A percentile compares a stretch with the other conserved stretches of the same genome.
phyloP scores from a whole-genome alignment of 2,888 invertebrate species.

The Epistrophe eligans region DNA sequence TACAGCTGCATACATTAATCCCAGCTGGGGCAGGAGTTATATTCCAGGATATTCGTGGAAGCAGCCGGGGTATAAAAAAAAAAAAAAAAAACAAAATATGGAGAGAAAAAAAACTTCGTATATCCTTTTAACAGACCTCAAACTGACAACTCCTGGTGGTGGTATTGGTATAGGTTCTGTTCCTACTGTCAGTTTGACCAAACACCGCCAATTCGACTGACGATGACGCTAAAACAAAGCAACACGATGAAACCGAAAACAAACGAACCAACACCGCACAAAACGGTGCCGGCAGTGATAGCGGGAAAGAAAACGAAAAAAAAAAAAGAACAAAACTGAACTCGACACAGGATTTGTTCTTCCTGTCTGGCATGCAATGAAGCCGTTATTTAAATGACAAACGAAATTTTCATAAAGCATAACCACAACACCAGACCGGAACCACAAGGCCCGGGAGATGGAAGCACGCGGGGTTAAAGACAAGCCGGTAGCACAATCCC shows the following conservation, averaged over 20 bases:
- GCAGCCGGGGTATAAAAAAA: constrained; percentile 28
- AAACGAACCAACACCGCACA: constrained; percentile 16
- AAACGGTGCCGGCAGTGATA: neutral
- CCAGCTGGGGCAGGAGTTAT: constrained; percentile 65
- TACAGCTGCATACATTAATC: constrained; percentile 53
- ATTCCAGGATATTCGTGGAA: constrained; percentile 66
- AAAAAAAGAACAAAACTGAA: constrained; percentile 35
- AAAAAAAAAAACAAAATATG: constrained; percentile 19
- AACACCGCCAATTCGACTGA: constrained; percentile 59
- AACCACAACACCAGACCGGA: constrained; percentile 75
- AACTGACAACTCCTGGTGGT: constrained; percentile 52
- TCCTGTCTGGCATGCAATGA: constrained; percentile 75
- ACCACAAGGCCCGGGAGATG: constrained; percentile 28
- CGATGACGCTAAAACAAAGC: constrained; percentile 40
- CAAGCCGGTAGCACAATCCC: neutral
- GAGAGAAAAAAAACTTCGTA: constrained; percentile 20
- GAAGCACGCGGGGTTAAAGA: constrained; percentile 30
- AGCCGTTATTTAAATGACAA: constrained; percentile 76
- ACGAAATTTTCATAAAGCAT: constrained; percentile 76
- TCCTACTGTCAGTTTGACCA: constrained; percentile 44
- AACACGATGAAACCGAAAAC: constrained; percentile 34
- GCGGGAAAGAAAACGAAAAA: neutral
- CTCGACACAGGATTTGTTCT: constrained; percentile 72
- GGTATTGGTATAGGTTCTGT: neutral
- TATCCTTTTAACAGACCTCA: constrained; percentile 62